Base-by-base conservation (phyloP, 2,888 invertebrate genomes). In the Polylopha cassiicola region DNA sequence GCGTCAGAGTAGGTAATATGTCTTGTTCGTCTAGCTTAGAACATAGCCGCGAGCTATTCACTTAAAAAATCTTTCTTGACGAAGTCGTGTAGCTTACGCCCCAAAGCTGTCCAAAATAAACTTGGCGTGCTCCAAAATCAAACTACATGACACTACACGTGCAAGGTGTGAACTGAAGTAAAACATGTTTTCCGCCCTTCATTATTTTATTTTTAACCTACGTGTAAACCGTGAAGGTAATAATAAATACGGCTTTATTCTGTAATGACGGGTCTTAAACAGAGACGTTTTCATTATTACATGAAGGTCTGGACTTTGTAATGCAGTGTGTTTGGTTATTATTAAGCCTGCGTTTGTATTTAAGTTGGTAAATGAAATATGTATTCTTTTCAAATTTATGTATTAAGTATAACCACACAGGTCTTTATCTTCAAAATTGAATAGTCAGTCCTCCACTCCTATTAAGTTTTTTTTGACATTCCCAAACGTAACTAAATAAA, bases 61-160 rank as follows among this genome's bases (percentile, higher is more conserved):
- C n/a, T n/a, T n/a, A 18, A 18, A 18, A 7, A 5, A 5, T 18
- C 7, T 18, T 13, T 34, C 14, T 21, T 7, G 16, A 5, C 16
- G 34, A 14, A 16, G 10, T 38, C 41, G 47, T 43, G 49, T 46
- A 48, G 48, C 58, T 53, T 64, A 27, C 18, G 46, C 44, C 52
- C 71, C 69, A 52, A 58, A 51, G 48, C 48, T 54, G 30, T 67
- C 70, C 41, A 59, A 78, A 79, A 79, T 77, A 78, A n/a, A 64
- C 58, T 44, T 36, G 53, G 50, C 47, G 49, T 41, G 55, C 58
- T 65, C 57, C 57, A 59, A 60, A 78, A 77, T 80, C 71, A 73
- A 69, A 66, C 55, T 61, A 65, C 73, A 73, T 63, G 78, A 75
- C 79, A 77, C 62, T 72, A 73, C 78, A 76, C 80, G 76, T 74